Evolutionary conservation across 2,888 invertebrate genomes (phyloP), one percentile per base, ranked within the genome.

Genomic region (Creontiades dilutus): DNA sequence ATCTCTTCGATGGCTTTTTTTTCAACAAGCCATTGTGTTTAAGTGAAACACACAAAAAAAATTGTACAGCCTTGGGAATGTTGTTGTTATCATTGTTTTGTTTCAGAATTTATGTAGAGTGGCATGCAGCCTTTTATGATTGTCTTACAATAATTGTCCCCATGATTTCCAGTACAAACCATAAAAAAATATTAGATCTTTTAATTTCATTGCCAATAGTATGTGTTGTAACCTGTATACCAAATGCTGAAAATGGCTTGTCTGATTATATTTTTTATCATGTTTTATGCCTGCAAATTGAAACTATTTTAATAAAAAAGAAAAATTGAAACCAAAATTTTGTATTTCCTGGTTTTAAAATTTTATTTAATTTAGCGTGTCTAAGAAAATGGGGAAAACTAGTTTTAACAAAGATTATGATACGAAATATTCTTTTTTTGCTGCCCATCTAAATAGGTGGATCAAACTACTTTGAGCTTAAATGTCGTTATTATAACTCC

Each of bases 281-380:
- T 82, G 82, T 81, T 81, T 81, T 48, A 81, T 48, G 81, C 82
- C 82, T 52, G 82, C 82, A 82, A 82, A 82, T 47, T 82, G 82
- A 52, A 82, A 52, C n/a, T 82, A 82, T 82, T 82, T 82, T 82
- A 82, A 82, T 82, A 82, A 82, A 82, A 82, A 82, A 82, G 46
- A 47, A 16, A 78, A 37, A 78, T 13, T 16, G 47, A 78, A 46
- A 37, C 19, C 14, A 57, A 16, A 61, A 23, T 68, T 11, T 0
- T 23, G 16, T 52, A 13, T 52, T 52, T 37, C 37, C 37, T 37
- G 7, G 2, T 37, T 37, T 2, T 37, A 37, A 37, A n/a, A n/a
- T n/a, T n/a, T n/a, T n/a, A n/a, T n/a, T n/a, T n/a, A n/a, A n/a
- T n/a, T n/a, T n/a, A n/a, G n/a, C n/a, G n/a, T n/a, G n/a, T n/a